Evolutionary conservation across 2,888 invertebrate genomes (phyloP), one percentile per base, ranked within the genome.

Genomic region (Aphodius sticticus): DNA sequence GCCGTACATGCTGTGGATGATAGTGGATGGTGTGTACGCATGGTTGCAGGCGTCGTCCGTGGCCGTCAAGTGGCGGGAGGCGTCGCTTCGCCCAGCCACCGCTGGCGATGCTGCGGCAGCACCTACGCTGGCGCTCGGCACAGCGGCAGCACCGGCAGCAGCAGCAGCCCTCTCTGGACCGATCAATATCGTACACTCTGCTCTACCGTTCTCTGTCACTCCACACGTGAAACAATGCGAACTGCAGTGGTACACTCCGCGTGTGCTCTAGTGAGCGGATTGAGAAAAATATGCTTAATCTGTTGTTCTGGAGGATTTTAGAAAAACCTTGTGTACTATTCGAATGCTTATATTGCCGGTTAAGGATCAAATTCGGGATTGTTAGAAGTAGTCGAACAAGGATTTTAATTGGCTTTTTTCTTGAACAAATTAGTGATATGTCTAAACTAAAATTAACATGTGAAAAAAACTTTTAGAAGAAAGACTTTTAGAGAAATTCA

Each of bases 101-200:
- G 74, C 36, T 74, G 74, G 74, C 74, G 74, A 74, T 74, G 74
- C 74, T 74, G 74, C 74, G 35, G 74, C 74, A 74, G 74, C 74
- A 74, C 74, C 36, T 71, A 71, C 15, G 6, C 16, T 71, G 35
- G 71, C 71, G 16, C 71, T 35, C 26, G 74, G 74, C 74, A 35
- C 16, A 26, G 74, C 74, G 16, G 74, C 74, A n/a, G 74, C 74
- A 74, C 26, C 74, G 35, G 26, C 36, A 53, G 53, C 12, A 53
- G 9, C 53, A 53, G 53, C 53, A 53, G 12, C 7, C n/a, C 74
- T 74, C 74, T 36, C 74, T 26, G 74, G 36, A 74, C 26, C 74
- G 74, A 74, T 74, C 74, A 74, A 74, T 74, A 74, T 74, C 36
- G 74, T 74, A 74, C 74, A 74, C 71, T 71, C 71, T 35, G 74